These are phyloP conservation scores for Zingel zingel DNA, from an alignment of 2,113 vertebrate genomes.

Conservation along the genomic window DNA sequence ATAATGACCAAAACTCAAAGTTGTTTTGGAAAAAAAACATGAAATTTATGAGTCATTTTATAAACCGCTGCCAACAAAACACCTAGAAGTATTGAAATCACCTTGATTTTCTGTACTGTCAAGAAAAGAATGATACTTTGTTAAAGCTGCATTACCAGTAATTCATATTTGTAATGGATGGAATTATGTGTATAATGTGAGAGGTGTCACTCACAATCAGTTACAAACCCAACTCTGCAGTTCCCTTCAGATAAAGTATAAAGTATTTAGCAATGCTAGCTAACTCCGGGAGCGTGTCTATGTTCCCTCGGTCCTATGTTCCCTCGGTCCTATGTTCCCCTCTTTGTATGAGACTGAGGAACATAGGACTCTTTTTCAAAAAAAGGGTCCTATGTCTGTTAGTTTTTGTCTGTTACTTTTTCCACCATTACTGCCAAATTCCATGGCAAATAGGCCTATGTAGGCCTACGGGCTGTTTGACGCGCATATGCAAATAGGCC, in stretches of 20 bases:
- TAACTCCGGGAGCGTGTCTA: too few species aligned
- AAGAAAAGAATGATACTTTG: neutral
- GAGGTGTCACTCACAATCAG: neutral
- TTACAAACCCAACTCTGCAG: neutral
- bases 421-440: too few species aligned
- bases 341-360: too few species aligned
- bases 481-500: too few species aligned
- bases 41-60: slow-evolving; percentile 4
- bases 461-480: too few species aligned
- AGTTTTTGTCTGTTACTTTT: too few species aligned
- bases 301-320: too few species aligned
- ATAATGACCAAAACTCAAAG: neutral
- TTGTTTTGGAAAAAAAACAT: neutral
- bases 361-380: too few species aligned
- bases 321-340: too few species aligned
- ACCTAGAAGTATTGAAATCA: neutral
- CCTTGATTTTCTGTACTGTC: neutral
- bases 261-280: neutral
- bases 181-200: neutral
- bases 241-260: neutral
- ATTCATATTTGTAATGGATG: too few species aligned
- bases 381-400: too few species aligned
- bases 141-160: slow-evolving; percentile 5
- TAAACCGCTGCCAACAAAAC: neutral
- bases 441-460: too few species aligned